These are phyloP conservation scores for Acronicta aceris DNA, from an alignment of 2,888 invertebrate genomes.

Conservation along the genomic window DNA sequence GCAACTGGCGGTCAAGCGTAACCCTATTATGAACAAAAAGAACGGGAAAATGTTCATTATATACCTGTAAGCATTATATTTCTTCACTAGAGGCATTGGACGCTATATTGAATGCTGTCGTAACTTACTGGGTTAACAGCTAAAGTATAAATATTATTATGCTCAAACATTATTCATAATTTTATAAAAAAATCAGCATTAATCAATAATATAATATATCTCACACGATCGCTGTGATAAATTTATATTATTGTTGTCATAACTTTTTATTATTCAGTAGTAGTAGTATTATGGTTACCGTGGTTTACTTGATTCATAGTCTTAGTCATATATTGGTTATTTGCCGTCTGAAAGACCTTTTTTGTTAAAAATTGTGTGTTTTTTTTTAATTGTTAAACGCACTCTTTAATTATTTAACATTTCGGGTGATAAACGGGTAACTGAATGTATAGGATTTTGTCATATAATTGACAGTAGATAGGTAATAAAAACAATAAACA, in stretches of 20 bases:
- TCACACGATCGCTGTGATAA: neutral
- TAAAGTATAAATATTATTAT: no score
- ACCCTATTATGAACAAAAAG: no score
- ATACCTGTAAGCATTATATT: no score
- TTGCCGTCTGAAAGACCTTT: conserved; percentile 52
- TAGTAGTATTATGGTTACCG: conserved; percentile 15
- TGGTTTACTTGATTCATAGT: conserved; percentile 23
- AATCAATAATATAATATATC: neutral
- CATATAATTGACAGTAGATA: conserved; percentile 82
- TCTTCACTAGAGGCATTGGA: no score
- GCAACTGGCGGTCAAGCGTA: no score
- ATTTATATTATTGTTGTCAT: neutral
- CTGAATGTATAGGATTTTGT: conserved; percentile 71
- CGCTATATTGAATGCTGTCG: no score
- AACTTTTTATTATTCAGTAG: no score
- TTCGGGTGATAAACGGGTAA: conserved; percentile 87
- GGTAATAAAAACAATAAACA: conserved; percentile 83
- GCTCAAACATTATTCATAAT: neutral
- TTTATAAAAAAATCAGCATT: conserved; percentile 29
- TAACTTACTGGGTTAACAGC: no score
- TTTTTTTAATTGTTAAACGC: conserved; percentile 51
- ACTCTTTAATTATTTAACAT: conserved; percentile 61
- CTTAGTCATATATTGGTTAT: conserved; percentile 32
- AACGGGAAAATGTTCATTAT: no score
- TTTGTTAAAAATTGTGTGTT: conserved; percentile 27